phyloP scores from a whole-genome alignment of 2,113 vertebrate species.

The Arothron firmamentum region DNA sequence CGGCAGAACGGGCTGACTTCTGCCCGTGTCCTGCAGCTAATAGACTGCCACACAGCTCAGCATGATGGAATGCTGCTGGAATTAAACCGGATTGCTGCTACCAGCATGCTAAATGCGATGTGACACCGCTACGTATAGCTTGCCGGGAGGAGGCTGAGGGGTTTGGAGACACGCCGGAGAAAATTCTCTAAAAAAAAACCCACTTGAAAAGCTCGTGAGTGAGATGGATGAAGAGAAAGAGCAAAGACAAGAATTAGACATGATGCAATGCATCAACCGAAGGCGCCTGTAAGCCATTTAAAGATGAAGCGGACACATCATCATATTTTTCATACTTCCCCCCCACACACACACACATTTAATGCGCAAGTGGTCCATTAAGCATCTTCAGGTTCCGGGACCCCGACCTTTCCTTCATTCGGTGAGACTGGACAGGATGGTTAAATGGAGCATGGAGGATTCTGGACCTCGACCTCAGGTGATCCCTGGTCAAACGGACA shows the following conservation, averaged over 20 bases:
- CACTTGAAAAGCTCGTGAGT: not conserved
- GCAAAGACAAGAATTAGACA: not conserved
- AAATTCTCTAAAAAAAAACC: not conserved
- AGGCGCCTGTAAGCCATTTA: conserved; percentile 16
- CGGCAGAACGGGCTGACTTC: conserved; percentile 20
- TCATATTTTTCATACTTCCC: conserved; percentile 21
- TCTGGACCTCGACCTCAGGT: too few species aligned
- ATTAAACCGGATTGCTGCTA: conserved; percentile 28
- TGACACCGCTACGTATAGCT: conserved; percentile 21
- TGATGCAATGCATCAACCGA: conserved; percentile 5
- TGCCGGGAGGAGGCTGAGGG: not conserved
- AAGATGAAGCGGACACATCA: conserved; percentile 42
- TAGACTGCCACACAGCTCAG: conserved; percentile 23
- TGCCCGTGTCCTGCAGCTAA: conserved; percentile 35
- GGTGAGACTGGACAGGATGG: not conserved
- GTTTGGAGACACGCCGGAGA: not conserved
- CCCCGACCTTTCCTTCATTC: not conserved
- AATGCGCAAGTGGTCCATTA: conserved; percentile 5
- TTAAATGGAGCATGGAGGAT: not conserved
- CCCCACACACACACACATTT: not conserved
- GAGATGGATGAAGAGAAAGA: not conserved
- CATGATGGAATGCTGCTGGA: conserved; percentile 5
- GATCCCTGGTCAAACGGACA: too few species aligned
- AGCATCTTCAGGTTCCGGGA: not conserved
- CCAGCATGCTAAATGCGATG: conserved; percentile 29